Conservation (phyloP, 2,888 invertebrate species). For the Smittia sp. region DNA sequence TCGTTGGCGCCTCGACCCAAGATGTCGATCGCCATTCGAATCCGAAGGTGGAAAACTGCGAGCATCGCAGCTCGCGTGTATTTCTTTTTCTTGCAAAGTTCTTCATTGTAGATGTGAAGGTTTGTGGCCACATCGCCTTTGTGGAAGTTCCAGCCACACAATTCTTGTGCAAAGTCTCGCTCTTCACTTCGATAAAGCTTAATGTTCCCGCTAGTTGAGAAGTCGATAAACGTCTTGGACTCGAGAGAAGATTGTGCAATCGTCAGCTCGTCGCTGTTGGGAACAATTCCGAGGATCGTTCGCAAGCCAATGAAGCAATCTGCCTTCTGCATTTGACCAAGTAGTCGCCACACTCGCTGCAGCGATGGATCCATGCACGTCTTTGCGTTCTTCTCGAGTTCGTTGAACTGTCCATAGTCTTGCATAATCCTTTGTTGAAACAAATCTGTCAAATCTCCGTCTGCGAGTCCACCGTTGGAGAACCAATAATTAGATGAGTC, state of each 20-base stretch:
- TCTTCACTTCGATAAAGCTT: slow-evolving; percentile 61
- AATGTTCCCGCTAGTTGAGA: slow-evolving; percentile 43
- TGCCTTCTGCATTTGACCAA: slow-evolving; percentile 55
- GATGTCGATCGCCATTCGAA: slow-evolving; percentile 81
- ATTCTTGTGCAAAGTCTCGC: slow-evolving; percentile 74
- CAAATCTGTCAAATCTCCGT: slow-evolving; percentile 63
- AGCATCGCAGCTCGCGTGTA: slow-evolving; percentile 86
- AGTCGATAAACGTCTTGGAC: slow-evolving; percentile 52
- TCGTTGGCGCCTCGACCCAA: slow-evolving; percentile 68
- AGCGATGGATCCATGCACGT: slow-evolving; percentile 71
- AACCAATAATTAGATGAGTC: slow-evolving; percentile 41
- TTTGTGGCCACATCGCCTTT: slow-evolving; percentile 56
- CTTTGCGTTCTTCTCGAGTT: slow-evolving; percentile 76
- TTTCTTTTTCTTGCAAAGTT: slow-evolving; percentile 68
- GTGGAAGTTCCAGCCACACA: slow-evolving; percentile 89
- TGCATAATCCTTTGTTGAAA: slow-evolving; percentile 66
- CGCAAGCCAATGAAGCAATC: slow-evolving; percentile 60
- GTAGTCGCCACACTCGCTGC: slow-evolving; percentile 73
- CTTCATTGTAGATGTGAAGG: slow-evolving; percentile 56
- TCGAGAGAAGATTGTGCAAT: slow-evolving; percentile 42
- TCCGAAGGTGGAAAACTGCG: slow-evolving; percentile 83
- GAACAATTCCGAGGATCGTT: slow-evolving; percentile 50
- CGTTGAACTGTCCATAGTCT: slow-evolving; percentile 75
- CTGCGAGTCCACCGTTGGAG: slow-evolving; percentile 34
- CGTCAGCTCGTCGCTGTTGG: slow-evolving; percentile 19